A percentile compares a stretch with the other conserved stretches of the same genome.
These are phyloP conservation scores for Conchocele bisecta DNA, from an alignment of 2,888 invertebrate genomes.

Conservation along the genomic window DNA sequence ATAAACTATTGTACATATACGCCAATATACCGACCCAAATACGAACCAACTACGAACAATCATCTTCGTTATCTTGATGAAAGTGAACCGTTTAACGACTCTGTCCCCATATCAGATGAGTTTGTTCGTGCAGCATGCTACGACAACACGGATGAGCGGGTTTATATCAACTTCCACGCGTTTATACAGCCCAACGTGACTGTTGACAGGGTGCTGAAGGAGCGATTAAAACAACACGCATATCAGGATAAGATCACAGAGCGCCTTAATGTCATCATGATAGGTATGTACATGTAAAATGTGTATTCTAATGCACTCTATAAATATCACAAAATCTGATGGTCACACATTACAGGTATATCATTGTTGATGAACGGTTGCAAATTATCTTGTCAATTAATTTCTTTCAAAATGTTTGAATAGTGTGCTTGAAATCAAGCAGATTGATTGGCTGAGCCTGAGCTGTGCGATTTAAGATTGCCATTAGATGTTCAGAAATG, in stretches of 20 bases:
- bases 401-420: too few species aligned
- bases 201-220: conserved; percentile 45
- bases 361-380: too few species aligned
- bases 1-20: conserved; percentile 75
- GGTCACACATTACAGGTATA: too few species aligned
- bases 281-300: too few species aligned
- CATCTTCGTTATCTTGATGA: conserved; percentile 50
- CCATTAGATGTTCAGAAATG: too few species aligned
- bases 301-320: too few species aligned
- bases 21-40: conserved; percentile 64
- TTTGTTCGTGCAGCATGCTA: conserved; percentile 77
- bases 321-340: too few species aligned
- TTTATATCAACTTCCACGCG: conserved; percentile 78
- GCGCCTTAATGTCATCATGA: conserved; percentile 88
- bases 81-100: conserved; percentile 46
- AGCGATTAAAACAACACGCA: conserved; percentile 42
- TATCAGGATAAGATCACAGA: conserved; percentile 59
- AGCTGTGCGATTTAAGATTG: too few species aligned
- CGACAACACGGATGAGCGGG: conserved; percentile 60
- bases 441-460: too few species aligned
- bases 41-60: conserved; percentile 54
- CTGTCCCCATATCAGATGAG: conserved; percentile 63
- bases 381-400: too few species aligned
- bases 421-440: too few species aligned
- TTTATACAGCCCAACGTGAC: conserved; percentile 67